These are phyloP conservation scores for Junonia oenone DNA, from an alignment of 2,888 invertebrate species.

Conservation along the genomic window DNA sequence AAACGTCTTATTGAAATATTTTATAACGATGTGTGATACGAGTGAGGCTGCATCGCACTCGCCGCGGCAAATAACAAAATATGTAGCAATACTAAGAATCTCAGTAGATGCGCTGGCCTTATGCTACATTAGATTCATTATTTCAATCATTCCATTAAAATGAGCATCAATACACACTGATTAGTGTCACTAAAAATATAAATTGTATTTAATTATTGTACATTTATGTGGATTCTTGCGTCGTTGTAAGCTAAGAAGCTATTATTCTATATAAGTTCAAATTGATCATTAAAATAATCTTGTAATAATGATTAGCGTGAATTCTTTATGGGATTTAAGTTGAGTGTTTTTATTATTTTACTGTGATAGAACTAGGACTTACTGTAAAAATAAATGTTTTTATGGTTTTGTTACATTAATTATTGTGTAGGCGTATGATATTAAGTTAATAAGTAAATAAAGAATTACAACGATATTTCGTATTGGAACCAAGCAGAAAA, in stretches of 20 bases:
- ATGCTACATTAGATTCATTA: slow-evolving; percentile 36
- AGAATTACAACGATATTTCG: slow-evolving; percentile 7
- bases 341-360: slow-evolving; percentile 66
- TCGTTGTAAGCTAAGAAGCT: not conserved
- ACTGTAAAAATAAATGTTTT: slow-evolving; percentile 29
- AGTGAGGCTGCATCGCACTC: not conserved
- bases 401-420: slow-evolving; percentile 18
- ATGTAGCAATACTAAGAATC: slow-evolving; percentile 47
- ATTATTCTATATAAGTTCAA: slow-evolving; percentile 12
- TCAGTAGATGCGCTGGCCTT: slow-evolving; percentile 35
- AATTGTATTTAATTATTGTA: slow-evolving; percentile 1
- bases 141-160: slow-evolving; percentile 53
- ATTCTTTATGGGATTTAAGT: slow-evolving; percentile 32
- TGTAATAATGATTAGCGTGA: slow-evolving; percentile 19
- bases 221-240: not conserved
- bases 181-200: slow-evolving; percentile 7
- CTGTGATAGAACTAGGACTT: slow-evolving; percentile 76
- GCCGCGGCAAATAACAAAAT: slow-evolving; percentile 12
- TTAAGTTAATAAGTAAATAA: slow-evolving; percentile 4
- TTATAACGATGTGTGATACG: slow-evolving; percentile 5
- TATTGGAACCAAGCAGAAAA: not conserved
- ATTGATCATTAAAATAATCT: slow-evolving; percentile 4
- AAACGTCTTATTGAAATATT: slow-evolving; percentile 6
- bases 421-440: slow-evolving; percentile 8
- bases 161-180: slow-evolving; percentile 27